Evolutionary conservation across 2,888 invertebrate species (phyloP), one percentile per base, ranked within the genome.

Genomic region (Oscheius onirici): DNA sequence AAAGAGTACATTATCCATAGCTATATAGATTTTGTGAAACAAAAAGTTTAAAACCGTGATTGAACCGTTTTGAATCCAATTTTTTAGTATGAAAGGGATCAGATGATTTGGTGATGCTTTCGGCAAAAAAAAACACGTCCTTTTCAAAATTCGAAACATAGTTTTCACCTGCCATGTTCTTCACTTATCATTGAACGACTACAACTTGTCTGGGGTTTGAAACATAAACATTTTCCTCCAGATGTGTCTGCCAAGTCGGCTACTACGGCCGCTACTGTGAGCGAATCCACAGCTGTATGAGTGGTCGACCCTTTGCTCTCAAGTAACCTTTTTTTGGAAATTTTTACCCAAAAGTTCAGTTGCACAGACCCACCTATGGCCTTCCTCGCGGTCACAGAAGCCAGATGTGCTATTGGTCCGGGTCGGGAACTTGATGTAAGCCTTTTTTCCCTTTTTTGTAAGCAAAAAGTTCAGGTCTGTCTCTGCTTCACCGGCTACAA

Each of bases 211-310:
- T n/a, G n/a, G n/a, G n/a, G n/a, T n/a, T n/a, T 34, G 34, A 34
- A 34, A 34, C 34, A 34, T 34, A 34, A 34, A 34, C 3, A 34
- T 34, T 34, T 8, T 34, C n/a, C n/a, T n/a, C n/a, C 43, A 58
- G 40, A 41, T 58, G 58, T 41, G 41, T 58, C n/a, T 58, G 58
- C 20, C 34, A 40, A 3, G 40, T 41, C 41, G 58, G 58, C n/a
- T 58, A 58, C 24, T 41, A 41, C 24, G 58, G 58, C 20, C n/a
- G 58, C 17, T 58, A 58, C 13, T 58, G 58, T 58, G 41, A 58
- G 41, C n/a, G 43, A 8, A 41, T 58, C 22, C 22, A 40, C 43
- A 28, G 41, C n/a, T 58, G 58, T 20, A 24, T 40, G 20, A 58
- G 58, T 43, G 58, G 58, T 15, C n/a, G 41, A 17, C 58, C 58